Base-by-base conservation (phyloP, 2,888 invertebrate genomes). In the Lithophane socia region DNA sequence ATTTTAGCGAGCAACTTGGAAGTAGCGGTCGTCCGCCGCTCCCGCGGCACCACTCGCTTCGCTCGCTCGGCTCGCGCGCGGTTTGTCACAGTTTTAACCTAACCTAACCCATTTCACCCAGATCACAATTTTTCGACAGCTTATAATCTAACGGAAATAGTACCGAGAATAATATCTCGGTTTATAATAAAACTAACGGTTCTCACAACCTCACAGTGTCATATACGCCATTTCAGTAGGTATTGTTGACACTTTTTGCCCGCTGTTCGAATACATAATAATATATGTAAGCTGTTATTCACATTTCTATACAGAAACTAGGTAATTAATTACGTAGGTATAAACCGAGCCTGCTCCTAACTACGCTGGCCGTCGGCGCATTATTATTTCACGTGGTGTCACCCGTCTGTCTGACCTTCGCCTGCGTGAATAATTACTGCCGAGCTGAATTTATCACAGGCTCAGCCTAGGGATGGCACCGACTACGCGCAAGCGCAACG, bases 321-420 rank as follows among this genome's bases (percentile, higher is more conserved):
- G 2, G 18, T 29, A 49, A 47, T 71, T 79, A 24, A 63, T 76
- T 58, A 64, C 54, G 58, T 52, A 72, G 24, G 16, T 29, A 58
- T 66, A 63, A 42, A 56, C 56, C 18, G 18, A 68, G 61, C 29
- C 7, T 16, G 58, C 44, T 54, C 37, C 29, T 68, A 79, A 73
- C 61, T 71, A 72, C 58, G n/a, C 21, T 60, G 58, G 68, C 60
- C 58, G 78, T 67, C 65, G 56, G 54, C 61, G 76, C 80, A 88
- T 89, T 88, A 89, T 86, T 84, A 88, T 89, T 89, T 88, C 88
- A 89, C 69, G 68, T 10, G 54, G 73, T 80, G 75, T 84, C 87
- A 84, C 75, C 78, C 66, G 79, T 72, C 73, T 60, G 78, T 73
- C 76, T 79, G 80, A 61, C 83, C 85, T 84, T 85, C 80, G 61